These are phyloP conservation scores for Chrysopa pallens DNA, from an alignment of 1,140 invertebrate genomes.

Conservation along the genomic window DNA sequence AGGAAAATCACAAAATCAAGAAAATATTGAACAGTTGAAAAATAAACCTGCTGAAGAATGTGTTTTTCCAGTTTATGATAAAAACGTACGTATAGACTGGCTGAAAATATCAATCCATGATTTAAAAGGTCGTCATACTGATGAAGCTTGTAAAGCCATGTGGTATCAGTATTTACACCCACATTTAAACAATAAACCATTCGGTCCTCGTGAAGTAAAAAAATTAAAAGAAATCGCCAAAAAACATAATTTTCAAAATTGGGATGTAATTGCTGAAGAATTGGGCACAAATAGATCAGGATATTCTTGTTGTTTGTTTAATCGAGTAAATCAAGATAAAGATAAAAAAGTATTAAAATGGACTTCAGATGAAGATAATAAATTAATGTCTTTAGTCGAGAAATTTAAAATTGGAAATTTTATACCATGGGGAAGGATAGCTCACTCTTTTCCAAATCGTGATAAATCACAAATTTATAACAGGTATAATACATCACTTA, in stretches of 20 bases:
- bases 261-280: conserved; percentile 37
- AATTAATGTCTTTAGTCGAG: conserved; percentile 30
- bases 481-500: conserved; percentile 23
- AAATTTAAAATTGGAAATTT: conserved; percentile 34
- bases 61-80: conserved; percentile 4
- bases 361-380: conserved; percentile 37
- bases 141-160: conserved; percentile 33
- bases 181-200: conserved; percentile 36
- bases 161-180: conserved; percentile 51
- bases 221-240: conserved; percentile 26
- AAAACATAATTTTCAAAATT: conserved; percentile 33
- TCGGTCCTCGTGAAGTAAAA: conserved; percentile 35
- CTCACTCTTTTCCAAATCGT: conserved; percentile 33
- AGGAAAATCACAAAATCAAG: neutral
- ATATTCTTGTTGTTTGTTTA: conserved; percentile 48
- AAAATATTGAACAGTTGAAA: conserved; percentile 5
- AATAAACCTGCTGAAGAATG: conserved; percentile 1
- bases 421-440: conserved; percentile 43
- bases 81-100: conserved; percentile 22
- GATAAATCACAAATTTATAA: conserved; percentile 43
- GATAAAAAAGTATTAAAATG: conserved; percentile 23
- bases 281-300: conserved; percentile 35
- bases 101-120: conserved; percentile 24
- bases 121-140: conserved; percentile 26
- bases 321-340: conserved; percentile 28